Base-by-base conservation (phyloP, 1,140 invertebrate genomes). In the Pentalonia nigronervosa region DNA sequence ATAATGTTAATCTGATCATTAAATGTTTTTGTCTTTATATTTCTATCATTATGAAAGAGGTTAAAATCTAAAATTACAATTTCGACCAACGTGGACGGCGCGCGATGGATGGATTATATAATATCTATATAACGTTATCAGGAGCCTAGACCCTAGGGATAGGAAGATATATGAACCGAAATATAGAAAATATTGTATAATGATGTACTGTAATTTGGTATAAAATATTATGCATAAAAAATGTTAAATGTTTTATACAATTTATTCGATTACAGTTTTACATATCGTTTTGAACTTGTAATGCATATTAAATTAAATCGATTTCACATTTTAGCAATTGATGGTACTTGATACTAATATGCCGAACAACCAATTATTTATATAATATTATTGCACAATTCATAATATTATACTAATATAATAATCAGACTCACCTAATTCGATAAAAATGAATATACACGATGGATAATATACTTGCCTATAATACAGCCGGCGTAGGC, bases 391-490 rank as follows among this genome's bases (percentile, higher is more conserved):
- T n/a, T 76, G 60, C 14, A 76, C n/a, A 30, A 76, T 76, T 76
- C 30, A n/a, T n/a, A n/a, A 76, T 76, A 76, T n/a, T 76, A 76
- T n/a, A 76, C n/a, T 76, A 76, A 76, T 76, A 76, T n/a, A n/a
- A 76, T 76, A 76, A n/a, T 30, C 60, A 67, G 30, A 14, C 30
- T 14, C 11, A 30, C 60, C 6, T 76, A 76, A 76, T 76, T n/a
- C 60, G 17, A 76, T 76, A 34, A 76, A 76, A 30, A 76, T n/a
- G 30, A 76, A n/a, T 76, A n/a, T 76, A 76, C 30, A n/a, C 60
- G 14, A 34, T 76, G 60, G n/a, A 34, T n/a, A 76, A n/a, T 76
- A 76, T 76, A 41, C 41, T 4, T 41, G 4, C 41, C 41, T 41
- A 17, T 76, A 76, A 17, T 76, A 7, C 17, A 76, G 60, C 9